These are phyloP conservation scores for Salarias fasciatus DNA, from an alignment of 2,797 vertebrate species.

Conservation along the genomic window DNA sequence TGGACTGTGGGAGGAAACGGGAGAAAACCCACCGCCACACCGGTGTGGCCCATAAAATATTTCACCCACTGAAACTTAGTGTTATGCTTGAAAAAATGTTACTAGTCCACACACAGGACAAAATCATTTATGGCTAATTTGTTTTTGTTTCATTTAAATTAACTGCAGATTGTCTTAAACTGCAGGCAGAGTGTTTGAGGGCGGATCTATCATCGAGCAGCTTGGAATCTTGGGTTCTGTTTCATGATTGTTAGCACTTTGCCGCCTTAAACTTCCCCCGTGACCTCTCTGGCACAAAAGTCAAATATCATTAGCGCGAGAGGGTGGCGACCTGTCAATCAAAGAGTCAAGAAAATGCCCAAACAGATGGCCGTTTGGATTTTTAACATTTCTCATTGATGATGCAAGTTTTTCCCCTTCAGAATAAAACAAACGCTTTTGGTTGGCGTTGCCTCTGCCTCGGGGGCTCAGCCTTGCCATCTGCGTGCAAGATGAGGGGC, in stretches of 20 bases:
- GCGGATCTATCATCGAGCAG: background rate
- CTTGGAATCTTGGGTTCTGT: constrained; percentile 24
- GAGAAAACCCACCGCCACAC: no score
- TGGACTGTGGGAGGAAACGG: no score
- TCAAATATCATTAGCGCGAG: constrained; percentile 25
- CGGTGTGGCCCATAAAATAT: no score
- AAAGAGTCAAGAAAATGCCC: constrained; percentile 21
- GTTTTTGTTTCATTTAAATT: constrained; percentile 4
- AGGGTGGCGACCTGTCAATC: constrained; percentile 37
- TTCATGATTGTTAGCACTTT: constrained; percentile 37
- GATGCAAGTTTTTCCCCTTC: constrained; percentile 10
- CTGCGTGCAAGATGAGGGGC: constrained; percentile 48
- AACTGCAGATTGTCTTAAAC: constrained; percentile 1
- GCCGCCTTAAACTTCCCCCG: constrained; percentile 26
- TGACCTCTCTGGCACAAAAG: constrained; percentile 33
- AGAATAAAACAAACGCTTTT: constrained; percentile 39
- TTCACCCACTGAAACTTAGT: background rate
- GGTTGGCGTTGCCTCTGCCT: constrained; percentile 19
- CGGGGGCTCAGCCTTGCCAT: constrained; percentile 36
- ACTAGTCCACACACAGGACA: no score
- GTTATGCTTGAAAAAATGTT: background rate
- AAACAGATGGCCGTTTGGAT: background rate
- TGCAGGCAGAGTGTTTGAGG: constrained; percentile 5
- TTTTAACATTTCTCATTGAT: constrained; percentile 4
- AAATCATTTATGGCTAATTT: background rate